Base-by-base conservation (phyloP, 2,888 invertebrate species). In the Copidosoma aretas region DNA sequence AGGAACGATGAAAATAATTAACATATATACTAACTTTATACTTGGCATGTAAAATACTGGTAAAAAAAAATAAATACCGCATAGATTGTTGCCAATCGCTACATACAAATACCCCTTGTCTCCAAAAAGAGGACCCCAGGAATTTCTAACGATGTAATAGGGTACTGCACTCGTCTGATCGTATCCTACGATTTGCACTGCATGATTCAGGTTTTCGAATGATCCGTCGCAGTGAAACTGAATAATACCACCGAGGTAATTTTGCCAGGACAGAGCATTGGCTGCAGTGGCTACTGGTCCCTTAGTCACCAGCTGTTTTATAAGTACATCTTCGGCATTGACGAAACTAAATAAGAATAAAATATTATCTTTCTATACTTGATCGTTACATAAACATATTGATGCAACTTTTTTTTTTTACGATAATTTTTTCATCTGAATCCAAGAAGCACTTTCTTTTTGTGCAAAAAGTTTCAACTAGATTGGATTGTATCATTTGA, bases 251-350 rank as follows among this genome's bases (percentile, higher is more conserved):
- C 93, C 93, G 12, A 93, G 85, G 80, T 95, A 95, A 83, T 93
- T 90, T 83, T 94, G 93, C 95, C 94, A 95, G 1, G 90, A 89
- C 39, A 91, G 85, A 0, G 94, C 94, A 83, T 94, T 94, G 0
- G 95, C 91, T 0, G 93, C 92, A 0, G 90, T 93, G 0, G 91
- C 88, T 1, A 95, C 88, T 0, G 95, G 95, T 0, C 94, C 94
- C 79, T 91, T 89, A 17, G 84, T 85, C 8, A 90, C 91, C 56
- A 95, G 74, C 8, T 87, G 77, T 24, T 77, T 73, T 68, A 91
- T 76, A 52, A 94, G 87, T 60, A 87, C 82, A 24, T 90, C 86
- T 81, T 94, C 93, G 0, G 87, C 81, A 10, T 86, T 87, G 8
- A 89, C 87, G 72, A 89, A 88, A 77, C 93, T 93, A 49, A 15